phyloP scores from a whole-genome alignment of 2,797 vertebrate genomes.

The Chelonia mydas region DNA sequence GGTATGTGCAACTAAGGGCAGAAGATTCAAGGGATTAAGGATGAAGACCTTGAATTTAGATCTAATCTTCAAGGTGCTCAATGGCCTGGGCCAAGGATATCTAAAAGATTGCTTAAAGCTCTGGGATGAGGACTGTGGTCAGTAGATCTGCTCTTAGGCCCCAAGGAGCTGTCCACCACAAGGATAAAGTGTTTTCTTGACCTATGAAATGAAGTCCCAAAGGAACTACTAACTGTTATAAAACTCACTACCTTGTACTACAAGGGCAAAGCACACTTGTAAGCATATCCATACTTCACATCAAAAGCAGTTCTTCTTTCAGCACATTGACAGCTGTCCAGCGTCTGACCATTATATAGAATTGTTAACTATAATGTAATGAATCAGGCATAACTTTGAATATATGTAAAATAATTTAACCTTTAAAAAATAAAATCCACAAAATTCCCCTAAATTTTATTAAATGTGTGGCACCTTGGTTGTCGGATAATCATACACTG shows the following conservation, averaged over 20 bases:
- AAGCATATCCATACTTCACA: background rate
- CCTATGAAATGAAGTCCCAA: background rate
- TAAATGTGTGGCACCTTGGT: conserved; percentile 9
- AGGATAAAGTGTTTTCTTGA: background rate
- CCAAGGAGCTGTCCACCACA: background rate
- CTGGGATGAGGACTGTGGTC: background rate
- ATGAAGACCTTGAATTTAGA: background rate
- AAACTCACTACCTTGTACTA: background rate
- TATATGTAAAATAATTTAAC: conserved; percentile 51
- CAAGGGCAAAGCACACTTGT: background rate
- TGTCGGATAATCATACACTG: conserved; percentile 25
- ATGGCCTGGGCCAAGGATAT: background rate
- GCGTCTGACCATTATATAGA: background rate
- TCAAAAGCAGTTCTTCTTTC: background rate
- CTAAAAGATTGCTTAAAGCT: background rate
- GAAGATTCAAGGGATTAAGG: background rate
- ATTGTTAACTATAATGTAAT: conserved; percentile 48
- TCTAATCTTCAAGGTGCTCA: background rate
- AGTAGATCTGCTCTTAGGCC: background rate
- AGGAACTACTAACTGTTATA: background rate
- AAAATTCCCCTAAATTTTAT: conserved; percentile 45
- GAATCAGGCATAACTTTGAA: conserved; percentile 49
- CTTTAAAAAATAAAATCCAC: conserved; percentile 39
- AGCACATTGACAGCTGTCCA: background rate
- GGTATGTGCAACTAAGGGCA: background rate